Percentiles rank a stretch among this genome's conserved stretches.
These are phyloP conservation scores for Anser cygnoides DNA, from an alignment of 2,113 vertebrate species.

Conservation along the genomic window DNA sequence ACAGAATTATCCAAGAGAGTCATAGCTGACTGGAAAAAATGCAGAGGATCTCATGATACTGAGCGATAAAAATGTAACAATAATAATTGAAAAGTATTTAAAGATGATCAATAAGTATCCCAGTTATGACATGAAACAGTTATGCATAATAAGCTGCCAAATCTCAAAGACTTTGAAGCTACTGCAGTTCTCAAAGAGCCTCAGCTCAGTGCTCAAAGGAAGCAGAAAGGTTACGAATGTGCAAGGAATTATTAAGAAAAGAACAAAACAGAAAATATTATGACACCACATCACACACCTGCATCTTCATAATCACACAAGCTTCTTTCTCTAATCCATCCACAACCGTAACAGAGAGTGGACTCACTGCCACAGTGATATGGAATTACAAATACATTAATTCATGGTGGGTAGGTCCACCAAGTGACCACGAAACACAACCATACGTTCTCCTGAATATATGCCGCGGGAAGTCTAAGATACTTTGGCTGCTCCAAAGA, in stretches of 20 bases:
- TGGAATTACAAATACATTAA: not conserved
- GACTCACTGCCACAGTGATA: not conserved
- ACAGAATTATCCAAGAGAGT: not conserved
- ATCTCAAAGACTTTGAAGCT: not conserved
- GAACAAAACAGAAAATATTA: not conserved
- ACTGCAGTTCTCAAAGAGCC: not conserved
- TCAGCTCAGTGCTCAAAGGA: not conserved
- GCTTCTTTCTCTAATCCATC: not conserved
- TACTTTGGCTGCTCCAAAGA: not conserved
- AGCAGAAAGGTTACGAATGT: not conserved
- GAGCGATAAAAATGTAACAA: not conserved
- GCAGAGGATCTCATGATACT: not conserved
- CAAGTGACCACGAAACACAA: not conserved
- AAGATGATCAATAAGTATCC: not conserved
- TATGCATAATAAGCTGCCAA: not conserved
- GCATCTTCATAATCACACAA: not conserved
- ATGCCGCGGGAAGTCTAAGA: not conserved
- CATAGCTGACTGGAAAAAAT: not conserved
- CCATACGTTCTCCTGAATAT: not conserved
- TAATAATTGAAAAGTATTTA: not conserved
- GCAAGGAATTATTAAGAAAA: not conserved
- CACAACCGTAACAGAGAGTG: not conserved
- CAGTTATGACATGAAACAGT: not conserved
- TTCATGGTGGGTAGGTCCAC: not conserved
- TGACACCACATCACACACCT: not conserved